Evolutionary conservation across 2,888 invertebrate genomes (phyloP), one percentile per base, ranked within the genome.

Genomic region (Rhamphomyia laevipes): DNA sequence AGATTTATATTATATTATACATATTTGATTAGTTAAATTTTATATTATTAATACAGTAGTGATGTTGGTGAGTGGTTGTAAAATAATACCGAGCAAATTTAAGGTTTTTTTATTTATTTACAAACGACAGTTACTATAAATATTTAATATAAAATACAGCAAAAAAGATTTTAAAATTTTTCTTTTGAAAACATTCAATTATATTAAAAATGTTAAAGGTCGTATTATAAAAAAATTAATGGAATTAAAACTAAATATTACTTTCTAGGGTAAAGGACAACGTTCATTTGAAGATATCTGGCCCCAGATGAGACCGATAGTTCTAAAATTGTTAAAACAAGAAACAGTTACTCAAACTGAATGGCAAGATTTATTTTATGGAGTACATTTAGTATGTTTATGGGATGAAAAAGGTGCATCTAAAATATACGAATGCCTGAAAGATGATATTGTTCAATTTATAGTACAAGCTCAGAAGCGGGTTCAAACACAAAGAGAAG

Each of bases 361-460:
- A 77, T 99, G 99, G 99, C 97, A 99, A 67, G 92, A 94, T 71
- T 75, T 97, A 44, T 97, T 97, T 73, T 94, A 90, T 72, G 84
- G 89, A 49, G 93, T 99, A 15, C 96, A 99, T 73, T 80, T 87
- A 52, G 93, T 97, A 13, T 94, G 94, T 68, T 73, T 96, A 51
- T 99, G 97, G 97, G 94, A 97, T 71, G 95, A 95, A 61, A 90
- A 92, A 68, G 93, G 93, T 0, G 84, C 93, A 1, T 77, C 80
- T 43, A 94, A 93, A 70, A 80, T 97, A 41, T 78, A 87, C 61
- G 86, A 90, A 63, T 88, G 90, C 23, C 75, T 97, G 12, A 88
- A 89, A 62, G 86, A 88, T 62, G 93, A 95, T 67, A 93, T 96
- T 55, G 83, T 90, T 63, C 86, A 90, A 65, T 96, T 94, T 68